Evolutionary conservation across 2,113 vertebrate genomes (phyloP).

Genomic region (Condylura cristata): DNA sequence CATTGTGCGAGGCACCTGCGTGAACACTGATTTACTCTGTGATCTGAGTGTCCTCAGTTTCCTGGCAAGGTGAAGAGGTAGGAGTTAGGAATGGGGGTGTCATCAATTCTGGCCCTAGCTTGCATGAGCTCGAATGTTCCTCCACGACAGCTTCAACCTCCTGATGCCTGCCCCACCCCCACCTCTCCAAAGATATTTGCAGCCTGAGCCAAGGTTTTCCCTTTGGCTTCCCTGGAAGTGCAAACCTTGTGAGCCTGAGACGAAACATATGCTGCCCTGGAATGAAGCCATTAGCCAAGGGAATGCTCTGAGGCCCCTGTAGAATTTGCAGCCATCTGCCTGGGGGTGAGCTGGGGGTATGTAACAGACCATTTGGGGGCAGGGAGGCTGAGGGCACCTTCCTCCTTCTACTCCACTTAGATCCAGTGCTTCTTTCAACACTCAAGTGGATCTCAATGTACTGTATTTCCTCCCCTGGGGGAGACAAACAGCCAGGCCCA

Average conservation of each 20-base stretch:
- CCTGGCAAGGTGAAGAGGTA: background rate
- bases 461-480: conserved; percentile 24
- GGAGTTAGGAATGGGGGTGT: background rate
- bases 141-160: background rate
- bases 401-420: background rate
- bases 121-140: background rate
- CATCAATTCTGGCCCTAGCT: background rate
- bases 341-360: background rate
- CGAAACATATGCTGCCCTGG: conserved; percentile 82
- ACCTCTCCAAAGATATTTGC: conserved; percentile 65
- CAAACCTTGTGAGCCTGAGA: conserved; percentile 79
- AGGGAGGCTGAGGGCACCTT: conserved; percentile 29
- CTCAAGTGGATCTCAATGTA: background rate
- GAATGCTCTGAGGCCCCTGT: conserved; percentile 65
- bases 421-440: conserved; percentile 15
- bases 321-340: conserved; percentile 71
- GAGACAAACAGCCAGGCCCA: conserved; percentile 5
- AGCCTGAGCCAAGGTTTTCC: conserved; percentile 72
- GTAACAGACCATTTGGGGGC: conserved; percentile 32
- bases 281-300: conserved; percentile 75
- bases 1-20: background rate
- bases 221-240: conserved; percentile 73
- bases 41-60: background rate
- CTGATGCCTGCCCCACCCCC: conserved; percentile 15
- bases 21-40: no score